Percentiles rank a stretch among this genome's conserved stretches.
Conservation (phyloP, 2,113 vertebrate genomes). For the Takifugu bimaculatus region DNA sequence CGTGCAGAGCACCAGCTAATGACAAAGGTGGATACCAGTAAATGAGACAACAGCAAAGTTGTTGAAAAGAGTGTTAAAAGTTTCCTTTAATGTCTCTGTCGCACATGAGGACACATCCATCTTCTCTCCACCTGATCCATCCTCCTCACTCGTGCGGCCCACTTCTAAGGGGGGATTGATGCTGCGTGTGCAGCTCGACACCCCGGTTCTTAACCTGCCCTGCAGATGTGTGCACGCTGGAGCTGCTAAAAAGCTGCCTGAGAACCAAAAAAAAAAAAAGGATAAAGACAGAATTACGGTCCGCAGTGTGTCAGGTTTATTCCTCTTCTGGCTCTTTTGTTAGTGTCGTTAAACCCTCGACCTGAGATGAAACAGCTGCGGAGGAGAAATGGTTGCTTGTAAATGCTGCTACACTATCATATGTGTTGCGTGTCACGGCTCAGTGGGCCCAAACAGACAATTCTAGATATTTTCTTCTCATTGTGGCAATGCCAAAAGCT, state of each 20-base stretch:
- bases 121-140: conserved; percentile 34
- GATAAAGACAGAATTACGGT: conserved; percentile 19
- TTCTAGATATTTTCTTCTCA: neutral
- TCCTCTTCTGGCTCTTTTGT: conserved; percentile 43
- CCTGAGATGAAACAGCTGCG: conserved; percentile 18
- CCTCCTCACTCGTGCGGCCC: conserved; percentile 44
- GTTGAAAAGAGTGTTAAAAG: no score
- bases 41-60: neutral
- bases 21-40: neutral
- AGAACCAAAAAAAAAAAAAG: conserved; percentile 7
- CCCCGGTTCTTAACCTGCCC: conserved; percentile 31
- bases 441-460: no score
- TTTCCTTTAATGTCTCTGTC: no score
- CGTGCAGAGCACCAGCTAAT: neutral
- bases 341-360: conserved; percentile 40
- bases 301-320: neutral
- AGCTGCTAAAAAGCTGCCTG: neutral
- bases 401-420: no score
- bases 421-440: no score
- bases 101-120: conserved; percentile 6
- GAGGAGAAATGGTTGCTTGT: neutral
- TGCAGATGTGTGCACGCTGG: conserved; percentile 42
- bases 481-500: neutral
- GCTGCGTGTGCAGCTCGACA: conserved; percentile 38
- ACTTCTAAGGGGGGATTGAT: conserved; percentile 49